Evolutionary conservation across 2,888 invertebrate genomes (phyloP).

Genomic region (Microctonus aethiopoides): DNA sequence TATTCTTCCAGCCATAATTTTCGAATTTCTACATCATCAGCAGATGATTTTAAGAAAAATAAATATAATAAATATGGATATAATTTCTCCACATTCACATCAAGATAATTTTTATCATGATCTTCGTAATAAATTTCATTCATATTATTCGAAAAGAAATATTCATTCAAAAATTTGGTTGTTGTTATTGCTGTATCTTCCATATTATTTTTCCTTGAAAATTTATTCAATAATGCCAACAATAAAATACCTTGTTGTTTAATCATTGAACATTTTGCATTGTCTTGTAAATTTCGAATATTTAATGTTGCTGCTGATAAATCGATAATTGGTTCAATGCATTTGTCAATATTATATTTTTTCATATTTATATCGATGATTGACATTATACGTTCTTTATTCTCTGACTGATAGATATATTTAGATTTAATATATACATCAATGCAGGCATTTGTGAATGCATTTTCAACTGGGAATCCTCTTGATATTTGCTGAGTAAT

Average conservation of each 20-base stretch:
- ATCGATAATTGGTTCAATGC: conserved; percentile 49
- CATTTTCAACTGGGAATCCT: conserved; percentile 71
- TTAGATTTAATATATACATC: conserved; percentile 76
- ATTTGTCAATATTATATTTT: conserved; percentile 54
- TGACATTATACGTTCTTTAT: conserved; percentile 67
- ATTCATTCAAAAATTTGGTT: conserved; percentile 48
- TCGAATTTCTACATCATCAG: conserved; percentile 61
- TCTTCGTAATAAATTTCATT: not conserved
- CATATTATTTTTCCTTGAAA: conserved; percentile 7
- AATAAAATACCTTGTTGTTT: conserved; percentile 71
- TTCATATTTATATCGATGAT: conserved; percentile 70
- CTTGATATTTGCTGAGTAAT: conserved; percentile 74
- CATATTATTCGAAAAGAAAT: conserved; percentile 33
- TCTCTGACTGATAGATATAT: conserved; percentile 64
- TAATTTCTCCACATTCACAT: conserved; percentile 39
- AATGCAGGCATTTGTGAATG: conserved; percentile 72
- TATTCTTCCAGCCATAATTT: not conserved
- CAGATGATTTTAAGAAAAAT: conserved; percentile 65
- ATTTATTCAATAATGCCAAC: conserved; percentile 34
- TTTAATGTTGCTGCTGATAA: conserved; percentile 61
- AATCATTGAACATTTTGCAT: conserved; percentile 69
- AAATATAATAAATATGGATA: conserved; percentile 62
- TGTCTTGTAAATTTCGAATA: conserved; percentile 68
- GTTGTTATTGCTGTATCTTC: not conserved
- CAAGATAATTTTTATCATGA: no score